Percentiles rank a stretch among this genome's conserved stretches.
phyloP scores from a whole-genome alignment of 2,797 vertebrate species.

The Cirrhinus mrigala region DNA sequence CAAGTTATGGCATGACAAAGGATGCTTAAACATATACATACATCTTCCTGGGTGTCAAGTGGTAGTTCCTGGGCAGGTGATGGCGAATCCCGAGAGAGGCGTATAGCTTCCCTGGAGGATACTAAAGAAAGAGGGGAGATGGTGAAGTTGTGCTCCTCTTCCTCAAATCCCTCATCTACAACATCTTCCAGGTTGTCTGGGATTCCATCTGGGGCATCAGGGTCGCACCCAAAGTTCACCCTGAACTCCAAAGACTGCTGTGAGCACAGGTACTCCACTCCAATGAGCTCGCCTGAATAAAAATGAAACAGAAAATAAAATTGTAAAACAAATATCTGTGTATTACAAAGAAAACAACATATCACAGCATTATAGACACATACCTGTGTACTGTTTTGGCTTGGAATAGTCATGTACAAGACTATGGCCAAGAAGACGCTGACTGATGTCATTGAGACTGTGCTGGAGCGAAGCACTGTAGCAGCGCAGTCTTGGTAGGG shows the following conservation, averaged over 20 bases:
- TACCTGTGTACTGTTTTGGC: neutral
- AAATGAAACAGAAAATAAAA: neutral
- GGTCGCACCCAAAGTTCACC: neutral
- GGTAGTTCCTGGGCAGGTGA: neutral
- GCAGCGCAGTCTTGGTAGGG: neutral
- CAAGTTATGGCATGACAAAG: neutral
- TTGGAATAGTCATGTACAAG: neutral
- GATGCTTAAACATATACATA: neutral
- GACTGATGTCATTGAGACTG: neutral
- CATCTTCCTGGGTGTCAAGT: neutral
- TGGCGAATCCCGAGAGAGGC: neutral
- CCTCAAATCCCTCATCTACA: neutral
- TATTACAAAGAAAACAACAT: neutral
- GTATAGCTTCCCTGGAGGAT: neutral
- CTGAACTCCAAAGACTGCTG: constrained; percentile 19
- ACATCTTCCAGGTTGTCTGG: neutral
- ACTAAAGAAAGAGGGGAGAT: neutral
- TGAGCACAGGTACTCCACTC: constrained; percentile 3
- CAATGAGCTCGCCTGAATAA: neutral
- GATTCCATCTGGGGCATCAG: neutral
- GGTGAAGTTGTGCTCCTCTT: neutral
- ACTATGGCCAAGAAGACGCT: neutral
- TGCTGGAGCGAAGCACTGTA: neutral
- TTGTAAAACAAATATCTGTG: neutral
- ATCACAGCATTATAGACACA: neutral